Evolutionary conservation across 2,888 invertebrate species (phyloP).

Genomic region (Apotomis capreana): DNA sequence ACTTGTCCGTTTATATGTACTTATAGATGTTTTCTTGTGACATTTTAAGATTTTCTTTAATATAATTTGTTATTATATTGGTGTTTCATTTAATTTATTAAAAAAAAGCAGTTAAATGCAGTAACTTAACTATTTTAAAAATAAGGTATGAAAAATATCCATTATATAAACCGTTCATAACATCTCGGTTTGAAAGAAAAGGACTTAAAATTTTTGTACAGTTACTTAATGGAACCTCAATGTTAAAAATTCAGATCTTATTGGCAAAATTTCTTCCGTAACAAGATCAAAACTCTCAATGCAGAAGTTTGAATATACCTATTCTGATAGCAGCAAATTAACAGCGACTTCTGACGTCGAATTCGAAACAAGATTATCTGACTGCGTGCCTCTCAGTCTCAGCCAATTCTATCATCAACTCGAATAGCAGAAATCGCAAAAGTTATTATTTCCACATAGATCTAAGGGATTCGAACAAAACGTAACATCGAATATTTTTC

Average conservation of each 20-base stretch:
- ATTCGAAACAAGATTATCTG: constrained; percentile 50
- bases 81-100: too few species aligned
- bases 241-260: not conserved
- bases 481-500: constrained; percentile 11
- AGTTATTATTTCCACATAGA: constrained; percentile 28
- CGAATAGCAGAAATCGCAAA: constrained; percentile 50
- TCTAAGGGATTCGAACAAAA: constrained; percentile 34
- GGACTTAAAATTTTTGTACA: too few species aligned
- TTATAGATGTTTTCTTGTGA: too few species aligned
- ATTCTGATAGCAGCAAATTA: constrained; percentile 40
- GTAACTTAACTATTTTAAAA: too few species aligned
- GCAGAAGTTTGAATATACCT: constrained; percentile 12
- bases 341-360: constrained; percentile 36
- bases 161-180: too few species aligned
- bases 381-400: constrained; percentile 37
- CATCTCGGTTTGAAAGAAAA: too few species aligned
- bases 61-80: too few species aligned
- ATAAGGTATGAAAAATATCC: too few species aligned
- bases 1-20: too few species aligned
- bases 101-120: too few species aligned
- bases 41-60: too few species aligned
- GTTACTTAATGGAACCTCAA: not conserved
- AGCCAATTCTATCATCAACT: constrained; percentile 48
- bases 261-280: not conserved
- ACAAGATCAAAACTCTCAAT: constrained; percentile 6